Evolutionary conservation across 1,140 invertebrate genomes (phyloP).

Genomic region (Myzus persicae): DNA sequence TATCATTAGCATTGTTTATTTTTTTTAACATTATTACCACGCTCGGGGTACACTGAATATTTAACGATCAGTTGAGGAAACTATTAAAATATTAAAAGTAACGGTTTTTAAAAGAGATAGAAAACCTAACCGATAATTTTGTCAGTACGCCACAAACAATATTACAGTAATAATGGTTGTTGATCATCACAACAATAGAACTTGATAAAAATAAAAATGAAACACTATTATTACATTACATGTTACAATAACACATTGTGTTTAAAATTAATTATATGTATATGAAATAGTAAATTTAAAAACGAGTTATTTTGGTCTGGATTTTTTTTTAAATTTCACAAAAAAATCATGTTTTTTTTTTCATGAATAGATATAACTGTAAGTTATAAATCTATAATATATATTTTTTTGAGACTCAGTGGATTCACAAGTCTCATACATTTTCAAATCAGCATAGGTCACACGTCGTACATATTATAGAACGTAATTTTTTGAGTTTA

Average conservation of each 20-base stretch:
- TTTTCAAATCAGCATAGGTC: no score
- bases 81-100: slow-evolving; percentile 8
- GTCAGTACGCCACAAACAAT: neutral
- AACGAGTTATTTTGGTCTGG: neutral
- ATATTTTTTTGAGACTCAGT: neutral
- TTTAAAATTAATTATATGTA: neutral
- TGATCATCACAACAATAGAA: neutral
- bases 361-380: neutral
- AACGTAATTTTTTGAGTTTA: no score
- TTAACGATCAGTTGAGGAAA: neutral
- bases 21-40: neutral
- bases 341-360: neutral
- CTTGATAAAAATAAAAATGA: neutral
- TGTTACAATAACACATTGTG: neutral
- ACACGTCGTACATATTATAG: no score
- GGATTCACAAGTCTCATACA: no score
- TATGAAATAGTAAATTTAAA: neutral
- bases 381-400: neutral
- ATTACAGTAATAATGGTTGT: neutral
- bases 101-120: neutral
- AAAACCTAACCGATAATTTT: neutral
- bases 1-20: neutral
- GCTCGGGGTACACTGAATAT: neutral
- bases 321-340: neutral
- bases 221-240: neutral